Conservation (phyloP, 2,888 invertebrate species). For the Byasa hedistus region DNA sequence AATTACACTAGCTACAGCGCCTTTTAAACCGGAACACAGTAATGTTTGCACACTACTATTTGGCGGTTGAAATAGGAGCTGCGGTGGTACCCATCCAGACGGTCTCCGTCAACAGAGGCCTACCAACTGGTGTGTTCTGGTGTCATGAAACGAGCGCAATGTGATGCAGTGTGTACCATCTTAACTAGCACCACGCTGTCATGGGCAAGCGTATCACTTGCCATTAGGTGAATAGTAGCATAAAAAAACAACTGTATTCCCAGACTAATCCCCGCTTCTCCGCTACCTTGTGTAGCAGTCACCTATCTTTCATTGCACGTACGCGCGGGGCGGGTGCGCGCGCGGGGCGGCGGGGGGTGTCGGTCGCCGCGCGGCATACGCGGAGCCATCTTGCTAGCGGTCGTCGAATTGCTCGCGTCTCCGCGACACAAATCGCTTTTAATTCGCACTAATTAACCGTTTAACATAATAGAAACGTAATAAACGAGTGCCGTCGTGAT, state of each 20-base stretch:
- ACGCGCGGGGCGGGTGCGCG: constrained; percentile 61
- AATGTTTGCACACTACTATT: too few relatives aligned
- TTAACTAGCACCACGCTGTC: too few relatives aligned
- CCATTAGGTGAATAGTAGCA: too few relatives aligned
- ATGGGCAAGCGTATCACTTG: too few relatives aligned
- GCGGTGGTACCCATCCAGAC: too few relatives aligned
- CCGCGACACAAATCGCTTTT: constrained; percentile 66
- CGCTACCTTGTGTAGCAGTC: constrained; percentile 56
- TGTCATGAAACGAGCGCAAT: too few relatives aligned
- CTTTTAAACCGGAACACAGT: too few relatives aligned
- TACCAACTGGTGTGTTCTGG: too few relatives aligned
- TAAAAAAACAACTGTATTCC: constrained; percentile 42
- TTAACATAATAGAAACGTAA: constrained; percentile 55
- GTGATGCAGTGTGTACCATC: too few relatives aligned
- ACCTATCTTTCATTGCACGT: constrained; percentile 81
- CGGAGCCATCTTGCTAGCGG: constrained; percentile 77
- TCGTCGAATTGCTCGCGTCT: constrained; percentile 76
- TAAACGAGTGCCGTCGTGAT: constrained; percentile 47
- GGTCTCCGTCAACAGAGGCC: too few relatives aligned
- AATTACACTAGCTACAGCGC: too few relatives aligned
- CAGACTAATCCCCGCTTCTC: constrained; percentile 49
- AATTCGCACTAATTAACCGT: constrained; percentile 76
- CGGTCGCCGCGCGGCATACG: constrained; percentile 58
- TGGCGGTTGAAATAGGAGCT: too few relatives aligned
- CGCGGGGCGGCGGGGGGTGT: constrained; percentile 59